Evolutionary conservation across 2,797 vertebrate genomes (phyloP), one percentile per base, ranked within the genome.

Genomic region (Knipowitschia caucasica): DNA sequence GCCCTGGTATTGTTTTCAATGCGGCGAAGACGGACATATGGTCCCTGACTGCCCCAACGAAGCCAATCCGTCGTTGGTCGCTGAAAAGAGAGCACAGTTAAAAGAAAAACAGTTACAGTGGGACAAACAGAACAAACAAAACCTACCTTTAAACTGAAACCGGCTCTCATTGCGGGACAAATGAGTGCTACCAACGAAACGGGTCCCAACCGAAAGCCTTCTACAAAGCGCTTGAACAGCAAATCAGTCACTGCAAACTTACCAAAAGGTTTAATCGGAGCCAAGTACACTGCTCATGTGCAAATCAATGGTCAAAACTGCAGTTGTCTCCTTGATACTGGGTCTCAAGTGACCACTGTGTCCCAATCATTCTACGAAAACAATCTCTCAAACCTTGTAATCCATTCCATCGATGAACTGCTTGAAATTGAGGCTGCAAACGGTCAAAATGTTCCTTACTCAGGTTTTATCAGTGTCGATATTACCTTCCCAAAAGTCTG

Each of bases 401-500:
- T 46, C 15, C 27, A 49, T 9, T 17, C 45, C 0, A 3, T 50
- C 6, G 21, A 23, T 5, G 46, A 50, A 1, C 17, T 50, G 27
- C 12, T 50, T 2, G 46, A 50, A 7, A 9, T 50, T 2, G 46
- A 50, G 18, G 29, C 29, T 9, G 29, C 46, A 50, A 50, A 50
- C 3, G 29, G 46, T 33, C 27, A 50, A 50, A 23, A 2, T 21
- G 46, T 50, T 2, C 46, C 46, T 0, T 33, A 33, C 8, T 20
- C 3, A 21, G 46, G 46, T 6, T 50, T 21, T 7, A 33, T 50
- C 6, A 26, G 14, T 5, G 29, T 50, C 3, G 18, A 23, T 5
- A 23, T 50, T 5, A 50, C 29, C 6, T 50, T 50, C 9, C 46
- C 46, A 1, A 50, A 50, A 14, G 5, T 21, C 29, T 49, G 47